These are phyloP conservation scores for Thinocorus orbignyianus DNA, from an alignment of 2,113 vertebrate species.

Conservation along the genomic window DNA sequence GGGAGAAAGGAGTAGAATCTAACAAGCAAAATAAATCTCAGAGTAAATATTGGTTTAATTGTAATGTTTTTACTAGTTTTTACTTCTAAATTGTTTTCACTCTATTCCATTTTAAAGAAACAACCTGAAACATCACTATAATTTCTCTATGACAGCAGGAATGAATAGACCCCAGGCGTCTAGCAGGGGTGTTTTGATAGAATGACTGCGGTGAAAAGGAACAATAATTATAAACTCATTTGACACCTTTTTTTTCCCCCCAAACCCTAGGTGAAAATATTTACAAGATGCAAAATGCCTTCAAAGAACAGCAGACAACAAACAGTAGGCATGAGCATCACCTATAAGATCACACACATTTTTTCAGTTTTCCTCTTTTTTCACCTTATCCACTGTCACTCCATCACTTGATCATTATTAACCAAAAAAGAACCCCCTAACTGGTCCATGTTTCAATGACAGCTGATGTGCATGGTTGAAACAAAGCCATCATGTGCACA, in stretches of 20 bases:
- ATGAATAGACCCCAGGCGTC: background rate
- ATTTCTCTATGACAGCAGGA: background rate
- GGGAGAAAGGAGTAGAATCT: background rate
- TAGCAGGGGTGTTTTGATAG: background rate
- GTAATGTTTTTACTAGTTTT: background rate
- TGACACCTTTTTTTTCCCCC: background rate
- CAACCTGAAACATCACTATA: background rate
- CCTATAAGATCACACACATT: background rate
- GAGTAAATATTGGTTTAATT: conserved; percentile 25
- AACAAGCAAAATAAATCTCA: background rate
- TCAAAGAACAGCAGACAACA: background rate
- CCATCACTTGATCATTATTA: background rate
- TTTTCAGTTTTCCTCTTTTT: background rate
- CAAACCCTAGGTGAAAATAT: background rate
- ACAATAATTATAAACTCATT: background rate
- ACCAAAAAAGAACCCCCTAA: background rate
- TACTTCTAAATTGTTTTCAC: background rate
- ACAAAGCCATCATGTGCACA: background rate
- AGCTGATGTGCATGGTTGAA: background rate
- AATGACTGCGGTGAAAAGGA: background rate
- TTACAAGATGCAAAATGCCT: background rate
- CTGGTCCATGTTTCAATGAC: background rate
- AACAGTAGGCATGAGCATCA: background rate
- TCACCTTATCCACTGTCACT: background rate
- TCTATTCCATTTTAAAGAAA: conserved; percentile 1